Evolutionary conservation across 2,888 invertebrate genomes (phyloP).

Genomic region (Ophion ellenae): DNA sequence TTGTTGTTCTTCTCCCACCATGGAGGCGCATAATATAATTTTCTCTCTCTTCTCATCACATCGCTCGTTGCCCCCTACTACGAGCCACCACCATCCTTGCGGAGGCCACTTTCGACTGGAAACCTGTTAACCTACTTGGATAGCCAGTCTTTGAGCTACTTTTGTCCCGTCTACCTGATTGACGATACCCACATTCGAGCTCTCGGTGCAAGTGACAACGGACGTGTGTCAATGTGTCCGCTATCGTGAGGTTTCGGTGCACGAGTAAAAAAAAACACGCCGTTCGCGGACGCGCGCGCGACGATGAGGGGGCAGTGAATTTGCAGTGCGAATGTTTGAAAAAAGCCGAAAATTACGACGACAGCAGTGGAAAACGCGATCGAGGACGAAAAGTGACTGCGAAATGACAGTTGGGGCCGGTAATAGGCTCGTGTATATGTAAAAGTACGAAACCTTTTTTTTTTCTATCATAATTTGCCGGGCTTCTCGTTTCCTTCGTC

Average conservation of each 20-base stretch:
- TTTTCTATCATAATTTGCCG: neutral
- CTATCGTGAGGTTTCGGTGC: neutral
- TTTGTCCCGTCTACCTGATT: conserved; percentile 65
- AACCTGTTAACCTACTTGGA: conserved; percentile 83
- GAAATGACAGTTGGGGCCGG: conserved; percentile 57
- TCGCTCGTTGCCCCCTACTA: conserved; percentile 67
- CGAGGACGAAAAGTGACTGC: conserved; percentile 41
- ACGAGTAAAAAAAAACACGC: neutral
- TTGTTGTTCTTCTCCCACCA: conserved; percentile 60
- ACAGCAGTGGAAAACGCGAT: conserved; percentile 49
- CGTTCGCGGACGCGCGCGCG: neutral
- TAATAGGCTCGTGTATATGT: conserved; percentile 44
- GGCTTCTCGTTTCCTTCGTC: neutral
- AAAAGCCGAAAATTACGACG: conserved; percentile 40
- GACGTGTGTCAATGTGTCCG: conserved; percentile 7
- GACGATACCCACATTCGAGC: conserved; percentile 57
- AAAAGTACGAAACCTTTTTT: conserved; percentile 52
- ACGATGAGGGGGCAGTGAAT: conserved; percentile 51
- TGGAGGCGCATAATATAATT: neutral
- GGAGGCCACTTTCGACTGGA: conserved; percentile 79
- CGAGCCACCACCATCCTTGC: conserved; percentile 67
- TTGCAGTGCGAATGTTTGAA: conserved; percentile 50
- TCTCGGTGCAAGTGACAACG: conserved; percentile 49
- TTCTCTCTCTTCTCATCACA: conserved; percentile 45
- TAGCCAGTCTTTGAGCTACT: conserved; percentile 77